These are phyloP conservation scores for Mastigias papua DNA, from an alignment of 30 jellyfish, hydroid and myxozoan species.

Conservation along the genomic window DNA sequence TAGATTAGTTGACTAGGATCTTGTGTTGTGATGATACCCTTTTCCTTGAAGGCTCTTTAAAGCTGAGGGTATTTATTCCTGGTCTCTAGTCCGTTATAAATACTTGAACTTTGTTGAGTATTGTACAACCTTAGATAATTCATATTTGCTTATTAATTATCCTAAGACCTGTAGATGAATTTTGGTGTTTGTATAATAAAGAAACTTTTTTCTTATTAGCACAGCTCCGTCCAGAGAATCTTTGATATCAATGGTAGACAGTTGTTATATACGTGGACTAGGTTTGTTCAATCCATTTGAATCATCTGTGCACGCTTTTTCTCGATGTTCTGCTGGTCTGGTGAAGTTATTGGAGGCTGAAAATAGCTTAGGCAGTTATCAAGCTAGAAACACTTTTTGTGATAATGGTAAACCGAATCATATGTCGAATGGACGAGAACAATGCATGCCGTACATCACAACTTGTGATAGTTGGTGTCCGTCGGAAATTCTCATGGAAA, in stretches of 20 bases:
- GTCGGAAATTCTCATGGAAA: neutral
- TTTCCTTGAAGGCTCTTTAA: no score
- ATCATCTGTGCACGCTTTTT: constrained; percentile 20
- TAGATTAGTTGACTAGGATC: no score
- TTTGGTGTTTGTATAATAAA: neutral
- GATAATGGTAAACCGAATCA: neutral
- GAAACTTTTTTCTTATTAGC: constrained; percentile 6
- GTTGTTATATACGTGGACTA: neutral
- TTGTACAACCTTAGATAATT: no score
- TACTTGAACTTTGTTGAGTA: no score
- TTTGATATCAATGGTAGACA: constrained; percentile 15
- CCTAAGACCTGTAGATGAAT: no score
- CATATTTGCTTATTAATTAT: no score
- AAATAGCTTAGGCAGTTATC: neutral
- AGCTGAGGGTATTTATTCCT: no score
- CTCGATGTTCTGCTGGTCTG: neutral
- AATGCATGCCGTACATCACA: neutral
- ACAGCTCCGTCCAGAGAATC: neutral
- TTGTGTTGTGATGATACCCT: no score
- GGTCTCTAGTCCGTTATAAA: no score
- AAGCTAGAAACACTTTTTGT: neutral
- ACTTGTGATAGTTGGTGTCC: constrained; percentile 4
- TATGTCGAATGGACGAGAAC: neutral
- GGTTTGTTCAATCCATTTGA: constrained; percentile 19
- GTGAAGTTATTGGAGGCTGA: neutral